A percentile compares a stretch with the other conserved stretches of the same genome.
phyloP scores from a whole-genome alignment of 2,113 vertebrate genomes.

The Rissa tridactyla region DNA sequence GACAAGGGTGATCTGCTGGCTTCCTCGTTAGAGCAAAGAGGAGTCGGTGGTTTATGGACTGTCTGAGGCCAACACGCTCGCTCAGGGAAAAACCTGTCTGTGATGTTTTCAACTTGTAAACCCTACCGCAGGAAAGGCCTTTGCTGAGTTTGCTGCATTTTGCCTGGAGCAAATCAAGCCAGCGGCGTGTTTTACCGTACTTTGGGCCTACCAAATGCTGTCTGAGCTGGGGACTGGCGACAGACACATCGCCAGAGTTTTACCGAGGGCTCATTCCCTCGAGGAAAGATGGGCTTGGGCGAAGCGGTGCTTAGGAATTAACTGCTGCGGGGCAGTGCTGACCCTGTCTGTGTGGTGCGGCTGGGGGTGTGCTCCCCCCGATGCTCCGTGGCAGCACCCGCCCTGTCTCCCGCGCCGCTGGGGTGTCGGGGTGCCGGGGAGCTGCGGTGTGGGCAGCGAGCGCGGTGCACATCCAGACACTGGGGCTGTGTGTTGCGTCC shows the following conservation, averaged over 20 bases:
- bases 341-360: not conserved
- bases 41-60: not conserved
- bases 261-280: not conserved
- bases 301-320: no score
- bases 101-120: not conserved
- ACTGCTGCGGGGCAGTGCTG: not conserved
- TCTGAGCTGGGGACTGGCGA: not conserved
- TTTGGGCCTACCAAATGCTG: not conserved
- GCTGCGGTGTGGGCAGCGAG: no score
- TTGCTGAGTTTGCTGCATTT: not conserved
- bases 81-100: not conserved
- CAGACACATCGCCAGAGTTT: fast-evolving
- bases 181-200: fast-evolving
- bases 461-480: no score
- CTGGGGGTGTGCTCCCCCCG: no score
- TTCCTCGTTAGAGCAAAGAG: not conserved
- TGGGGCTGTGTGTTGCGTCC: no score
- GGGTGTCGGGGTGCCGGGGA: not conserved
- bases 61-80: not conserved
- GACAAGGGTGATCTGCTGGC: not conserved
- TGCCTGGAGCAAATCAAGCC: not conserved
- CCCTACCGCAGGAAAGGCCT: not conserved
- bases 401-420: fast-evolving
- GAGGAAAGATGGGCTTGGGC: not conserved
- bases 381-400: fast-evolving